A percentile compares a stretch with the other conserved stretches of the same genome.
Evolutionary conservation across 2,888 invertebrate genomes (phyloP).

Genomic region (Stenodera caucasica): DNA sequence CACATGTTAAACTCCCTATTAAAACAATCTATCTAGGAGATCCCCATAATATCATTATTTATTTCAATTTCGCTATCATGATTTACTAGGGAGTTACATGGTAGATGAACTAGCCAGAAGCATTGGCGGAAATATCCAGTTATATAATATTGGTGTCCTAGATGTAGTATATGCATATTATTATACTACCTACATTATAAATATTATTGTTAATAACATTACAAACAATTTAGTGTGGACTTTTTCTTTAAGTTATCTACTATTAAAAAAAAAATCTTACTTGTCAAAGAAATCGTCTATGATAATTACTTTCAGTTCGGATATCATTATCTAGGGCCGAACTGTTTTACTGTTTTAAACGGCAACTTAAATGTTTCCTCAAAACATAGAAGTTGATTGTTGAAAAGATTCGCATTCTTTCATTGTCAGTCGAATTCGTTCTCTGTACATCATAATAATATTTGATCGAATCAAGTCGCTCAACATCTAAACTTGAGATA

Average conservation of each 20-base stretch:
- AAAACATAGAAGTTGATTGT: conserved; percentile 22
- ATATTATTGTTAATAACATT: conserved; percentile 10
- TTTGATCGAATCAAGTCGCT: not conserved
- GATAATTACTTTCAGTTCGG: conserved; percentile 44
- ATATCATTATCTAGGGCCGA: conserved; percentile 50
- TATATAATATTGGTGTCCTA: conserved; percentile 48
- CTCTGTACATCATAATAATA: not conserved
- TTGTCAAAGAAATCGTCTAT: conserved; percentile 4
- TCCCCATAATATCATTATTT: conserved; percentile 40
- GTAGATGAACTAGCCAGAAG: conserved; percentile 24
- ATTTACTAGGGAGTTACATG: conserved; percentile 29
- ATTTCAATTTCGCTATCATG: conserved; percentile 41
- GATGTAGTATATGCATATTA: conserved; percentile 35
- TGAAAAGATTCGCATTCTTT: not conserved
- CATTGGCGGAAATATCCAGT: conserved; percentile 48
- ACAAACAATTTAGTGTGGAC: conserved; percentile 1
- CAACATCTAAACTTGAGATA: not conserved
- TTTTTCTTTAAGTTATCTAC: not conserved
- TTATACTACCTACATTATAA: conserved; percentile 23
- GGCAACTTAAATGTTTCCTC: conserved; percentile 34
- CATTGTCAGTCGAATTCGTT: not conserved
- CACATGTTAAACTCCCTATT: conserved; percentile 28
- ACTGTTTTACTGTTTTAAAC: conserved; percentile 42
- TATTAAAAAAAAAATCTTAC: conserved; percentile 1
- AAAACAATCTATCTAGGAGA: conserved; percentile 28